A percentile compares a stretch with the other conserved stretches of the same genome.
Evolutionary conservation across 1,140 invertebrate species (phyloP).

Genomic region (Battus philenor): DNA sequence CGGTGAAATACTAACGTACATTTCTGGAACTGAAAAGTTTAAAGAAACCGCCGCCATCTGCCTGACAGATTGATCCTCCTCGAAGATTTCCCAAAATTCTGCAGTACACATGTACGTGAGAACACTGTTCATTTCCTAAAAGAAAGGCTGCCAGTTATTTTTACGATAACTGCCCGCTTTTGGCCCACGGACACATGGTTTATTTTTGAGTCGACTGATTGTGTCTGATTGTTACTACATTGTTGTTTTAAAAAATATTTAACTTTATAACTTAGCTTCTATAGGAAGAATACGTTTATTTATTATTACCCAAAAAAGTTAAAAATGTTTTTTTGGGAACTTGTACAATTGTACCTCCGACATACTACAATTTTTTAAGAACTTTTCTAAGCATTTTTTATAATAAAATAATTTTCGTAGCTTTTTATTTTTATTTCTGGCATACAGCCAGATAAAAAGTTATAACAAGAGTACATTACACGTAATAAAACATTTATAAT

Average conservation of each 20-base stretch:
- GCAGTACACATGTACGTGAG: slow-evolving; percentile 60
- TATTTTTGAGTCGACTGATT: slow-evolving; percentile 19
- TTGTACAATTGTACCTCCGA: too few species aligned
- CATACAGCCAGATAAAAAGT: too few species aligned
- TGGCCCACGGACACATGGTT: slow-evolving; percentile 27
- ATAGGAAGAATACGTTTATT: too few species aligned
- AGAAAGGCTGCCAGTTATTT: slow-evolving; percentile 45
- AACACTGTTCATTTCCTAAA: slow-evolving; percentile 44
- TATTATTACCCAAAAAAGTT: too few species aligned
- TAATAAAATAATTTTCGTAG: too few species aligned
- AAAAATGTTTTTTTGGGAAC: too few species aligned
- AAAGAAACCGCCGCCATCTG: slow-evolving; percentile 29
- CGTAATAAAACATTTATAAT: too few species aligned
- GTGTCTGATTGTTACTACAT: slow-evolving; percentile 39
- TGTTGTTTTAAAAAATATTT: slow-evolving; percentile 24
- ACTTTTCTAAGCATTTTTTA: too few species aligned
- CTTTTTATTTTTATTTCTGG: too few species aligned
- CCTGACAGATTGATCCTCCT: slow-evolving; percentile 20
- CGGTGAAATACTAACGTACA: slow-evolving; percentile 24
- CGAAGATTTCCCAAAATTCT: slow-evolving; percentile 60
- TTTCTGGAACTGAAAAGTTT: slow-evolving; percentile 51
- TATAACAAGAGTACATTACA: too few species aligned
- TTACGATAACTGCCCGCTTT: slow-evolving; percentile 27
- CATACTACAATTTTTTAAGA: too few species aligned
- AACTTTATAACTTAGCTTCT: background rate